phyloP scores from a whole-genome alignment of 2,888 invertebrate genomes.

The Platycnemis pennipes region DNA sequence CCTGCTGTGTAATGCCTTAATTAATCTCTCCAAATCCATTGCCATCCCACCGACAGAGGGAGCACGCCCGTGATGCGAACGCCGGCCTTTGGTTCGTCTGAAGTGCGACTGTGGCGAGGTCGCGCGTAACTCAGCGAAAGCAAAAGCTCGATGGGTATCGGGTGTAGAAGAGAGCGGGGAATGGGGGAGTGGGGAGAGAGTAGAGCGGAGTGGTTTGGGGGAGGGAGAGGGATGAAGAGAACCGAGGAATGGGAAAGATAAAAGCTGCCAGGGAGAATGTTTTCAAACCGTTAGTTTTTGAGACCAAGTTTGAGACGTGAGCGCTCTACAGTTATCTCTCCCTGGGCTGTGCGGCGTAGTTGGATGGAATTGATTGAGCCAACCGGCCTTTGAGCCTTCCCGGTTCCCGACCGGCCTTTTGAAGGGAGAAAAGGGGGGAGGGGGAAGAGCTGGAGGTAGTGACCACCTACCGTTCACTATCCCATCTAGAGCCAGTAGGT shows the following conservation, averaged over 20 bases:
- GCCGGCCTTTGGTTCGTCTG: too few relatives aligned
- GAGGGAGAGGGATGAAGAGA: slow-evolving; percentile 6
- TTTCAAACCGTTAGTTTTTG: slow-evolving; percentile 64
- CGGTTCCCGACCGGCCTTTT: background rate
- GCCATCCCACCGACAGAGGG: too few relatives aligned
- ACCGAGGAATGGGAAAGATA: slow-evolving; percentile 16
- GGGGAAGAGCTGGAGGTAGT: too few relatives aligned
- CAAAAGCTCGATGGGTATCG: background rate
- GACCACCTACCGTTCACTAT: background rate
- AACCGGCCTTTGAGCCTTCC: background rate
- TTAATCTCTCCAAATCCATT: too few relatives aligned
- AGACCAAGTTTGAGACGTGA: slow-evolving; percentile 64
- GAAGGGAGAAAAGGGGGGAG: background rate
- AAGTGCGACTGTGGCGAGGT: too few relatives aligned
- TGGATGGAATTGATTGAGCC: slow-evolving; percentile 50
- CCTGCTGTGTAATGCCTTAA: too few relatives aligned
- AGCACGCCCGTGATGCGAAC: too few relatives aligned
- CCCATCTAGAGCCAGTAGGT: too few relatives aligned
- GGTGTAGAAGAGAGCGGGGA: background rate
- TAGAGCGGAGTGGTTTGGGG: background rate
- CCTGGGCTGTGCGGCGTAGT: background rate
- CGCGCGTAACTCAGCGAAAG: background rate
- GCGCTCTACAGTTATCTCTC: slow-evolving; percentile 58
- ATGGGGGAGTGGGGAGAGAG: background rate
- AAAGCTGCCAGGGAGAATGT: slow-evolving; percentile 48